These are phyloP conservation scores for Petroica traversi DNA, from an alignment of 2,113 vertebrate species.

Conservation along the genomic window DNA sequence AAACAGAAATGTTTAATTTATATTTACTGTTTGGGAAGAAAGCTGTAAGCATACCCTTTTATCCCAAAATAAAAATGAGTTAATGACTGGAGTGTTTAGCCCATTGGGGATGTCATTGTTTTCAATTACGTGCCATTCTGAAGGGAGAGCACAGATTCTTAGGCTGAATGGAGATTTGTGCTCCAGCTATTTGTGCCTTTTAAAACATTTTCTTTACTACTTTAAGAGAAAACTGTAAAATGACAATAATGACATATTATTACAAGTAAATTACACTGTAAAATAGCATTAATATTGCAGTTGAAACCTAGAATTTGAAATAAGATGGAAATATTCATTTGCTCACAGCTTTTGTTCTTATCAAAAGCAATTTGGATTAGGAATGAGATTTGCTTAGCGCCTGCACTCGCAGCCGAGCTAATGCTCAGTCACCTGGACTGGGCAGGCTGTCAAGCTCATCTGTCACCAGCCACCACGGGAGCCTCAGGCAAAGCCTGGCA, in stretches of 20 bases:
- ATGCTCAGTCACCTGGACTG: constrained; percentile 41
- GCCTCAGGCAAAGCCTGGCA: neutral
- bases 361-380: constrained; percentile 65
- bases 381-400: constrained; percentile 13
- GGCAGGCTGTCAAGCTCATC: neutral
- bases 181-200: constrained; percentile 72
- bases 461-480: neutral
- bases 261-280: constrained; percentile 81
- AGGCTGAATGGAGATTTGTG: constrained; percentile 72
- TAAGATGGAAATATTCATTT: constrained; percentile 81
- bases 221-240: constrained; percentile 81
- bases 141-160: constrained; percentile 66
- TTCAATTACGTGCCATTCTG: constrained; percentile 75
- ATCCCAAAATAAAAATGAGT: constrained; percentile 67
- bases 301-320: constrained; percentile 83
- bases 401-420: neutral
- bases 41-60: constrained; percentile 55
- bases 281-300: constrained; percentile 79
- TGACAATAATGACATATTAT: constrained; percentile 83
- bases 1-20: constrained; percentile 53
- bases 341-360: constrained; percentile 78
- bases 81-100: constrained; percentile 73
- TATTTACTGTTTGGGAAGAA: constrained; percentile 65
- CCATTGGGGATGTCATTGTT: constrained; percentile 71
- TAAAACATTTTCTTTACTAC: constrained; percentile 80